A percentile compares a stretch with the other conserved stretches of the same genome.
These are phyloP conservation scores for Palloptera scutellata DNA, from an alignment of 2,888 invertebrate species.

Conservation along the genomic window DNA sequence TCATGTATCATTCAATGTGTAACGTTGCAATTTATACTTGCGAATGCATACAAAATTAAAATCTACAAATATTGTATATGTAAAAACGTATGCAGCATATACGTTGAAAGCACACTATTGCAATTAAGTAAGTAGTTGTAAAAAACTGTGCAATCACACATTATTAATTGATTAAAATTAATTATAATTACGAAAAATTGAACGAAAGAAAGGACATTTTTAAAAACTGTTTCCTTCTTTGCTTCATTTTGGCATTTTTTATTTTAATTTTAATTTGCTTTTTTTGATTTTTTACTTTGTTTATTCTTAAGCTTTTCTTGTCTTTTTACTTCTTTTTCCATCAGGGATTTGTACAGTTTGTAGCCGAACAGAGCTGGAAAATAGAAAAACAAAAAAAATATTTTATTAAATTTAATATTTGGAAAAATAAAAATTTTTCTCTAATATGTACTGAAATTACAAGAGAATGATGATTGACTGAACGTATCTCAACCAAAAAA, in stretches of 20 bases:
- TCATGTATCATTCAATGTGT: too few relatives aligned
- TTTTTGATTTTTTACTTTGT: constrained; percentile 81
- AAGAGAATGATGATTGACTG: not conserved
- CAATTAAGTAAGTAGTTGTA: too few relatives aligned
- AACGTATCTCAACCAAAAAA: not conserved
- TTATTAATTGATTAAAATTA: too few relatives aligned
- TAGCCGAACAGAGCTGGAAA: constrained; percentile 86
- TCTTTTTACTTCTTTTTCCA: constrained; percentile 77
- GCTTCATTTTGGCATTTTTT: too few relatives aligned
- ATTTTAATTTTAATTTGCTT: constrained; percentile 46
- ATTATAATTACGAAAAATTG: too few relatives aligned
- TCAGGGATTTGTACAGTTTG: constrained; percentile 81
- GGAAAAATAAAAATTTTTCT: not conserved
- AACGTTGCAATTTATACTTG: too few relatives aligned
- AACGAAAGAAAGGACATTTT: not conserved
- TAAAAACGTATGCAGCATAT: too few relatives aligned
- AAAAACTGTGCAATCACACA: too few relatives aligned
- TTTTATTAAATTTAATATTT: not conserved
- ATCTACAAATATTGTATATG: too few relatives aligned
- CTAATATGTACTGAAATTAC: not conserved
- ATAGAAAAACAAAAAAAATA: constrained; percentile 22
- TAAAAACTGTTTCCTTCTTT: not conserved
- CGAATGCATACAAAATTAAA: too few relatives aligned
- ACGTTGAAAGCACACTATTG: too few relatives aligned
- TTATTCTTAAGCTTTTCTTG: constrained; percentile 85